Evolutionary conservation across 2,113 vertebrate genomes (phyloP).

Genomic region (Pteropus alecto): DNA sequence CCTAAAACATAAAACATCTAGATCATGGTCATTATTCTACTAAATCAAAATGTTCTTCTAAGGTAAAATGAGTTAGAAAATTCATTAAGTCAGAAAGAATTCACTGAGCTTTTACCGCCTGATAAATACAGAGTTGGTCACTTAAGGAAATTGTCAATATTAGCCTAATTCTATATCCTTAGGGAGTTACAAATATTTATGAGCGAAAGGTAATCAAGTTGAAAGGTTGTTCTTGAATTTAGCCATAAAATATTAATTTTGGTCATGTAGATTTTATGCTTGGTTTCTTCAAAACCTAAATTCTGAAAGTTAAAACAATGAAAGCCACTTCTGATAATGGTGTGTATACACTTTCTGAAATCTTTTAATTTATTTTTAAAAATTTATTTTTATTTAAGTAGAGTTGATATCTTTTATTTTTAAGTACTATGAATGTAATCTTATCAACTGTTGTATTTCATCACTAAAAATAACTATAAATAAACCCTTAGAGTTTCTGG

Average conservation of each 20-base stretch:
- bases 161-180: background rate
- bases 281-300: slow-evolving; percentile 7
- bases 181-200: background rate
- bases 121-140: background rate
- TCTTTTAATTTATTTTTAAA: background rate
- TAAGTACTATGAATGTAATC: background rate
- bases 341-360: background rate
- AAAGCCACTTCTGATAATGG: background rate
- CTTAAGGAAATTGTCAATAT: background rate
- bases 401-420: background rate
- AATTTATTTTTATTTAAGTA: background rate
- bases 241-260: slow-evolving; percentile 26
- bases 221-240: slow-evolving; percentile 18
- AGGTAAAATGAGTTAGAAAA: background rate
- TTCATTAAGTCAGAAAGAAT: background rate
- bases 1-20: slow-evolving; percentile 11
- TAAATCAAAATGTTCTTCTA: slow-evolving; percentile 25
- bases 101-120: background rate
- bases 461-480: background rate
- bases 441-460: background rate
- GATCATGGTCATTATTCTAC: background rate
- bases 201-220: background rate
- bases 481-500: background rate
- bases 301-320: background rate
- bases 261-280: background rate